Base-by-base conservation (phyloP, 2,113 vertebrate genomes). In the Prietella phreatophila region DNA sequence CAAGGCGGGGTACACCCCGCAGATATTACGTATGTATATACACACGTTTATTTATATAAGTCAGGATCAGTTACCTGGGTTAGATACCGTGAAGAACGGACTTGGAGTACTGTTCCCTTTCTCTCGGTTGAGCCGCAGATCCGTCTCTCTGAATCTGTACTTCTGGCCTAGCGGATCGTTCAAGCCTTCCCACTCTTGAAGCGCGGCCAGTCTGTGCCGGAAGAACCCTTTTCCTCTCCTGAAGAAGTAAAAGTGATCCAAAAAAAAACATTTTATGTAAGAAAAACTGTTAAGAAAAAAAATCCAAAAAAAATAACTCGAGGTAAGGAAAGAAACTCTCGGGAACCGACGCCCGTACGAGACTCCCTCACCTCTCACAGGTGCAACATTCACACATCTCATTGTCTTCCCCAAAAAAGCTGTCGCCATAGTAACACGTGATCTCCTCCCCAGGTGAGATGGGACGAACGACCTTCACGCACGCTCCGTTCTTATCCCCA, bases 371-470 rank as follows among this genome's bases (percentile, higher is more conserved):
- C 97, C 96, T 97, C 92, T 98, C 97, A 42, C 97, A 98, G 69
- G 97, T 98, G 94, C 96, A 93, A 94, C 97, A 98, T 93, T 98
- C 97, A 82, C 97, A 98, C 95, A 96, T 96, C 92, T 98, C 97
- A 1, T 98, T 98, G 90, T 97, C 95, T 91, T 98, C 97, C 0
- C 97, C 97, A 3, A 98, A 98, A 94, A 98, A 98, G 91, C 97
- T 96, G 85, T 97, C 97, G 0, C 97, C 97, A 47, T 98, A 98
- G 95, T 96, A 98, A 94, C 97, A 98, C 0, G 97, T 98, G 93
- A 98, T 97, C 93, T 98, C 97, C 14, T 98, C 97, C 87, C 96
- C 97, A 0, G 97, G 97, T 88, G 95, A 96, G 9, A 97, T 97
- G 90, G 97, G 96, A 88, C 97, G 96, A 58, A 97, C 95, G 89